phyloP scores from a whole-genome alignment of 1,140 invertebrate genomes.

The Apocrypta bakeri region DNA sequence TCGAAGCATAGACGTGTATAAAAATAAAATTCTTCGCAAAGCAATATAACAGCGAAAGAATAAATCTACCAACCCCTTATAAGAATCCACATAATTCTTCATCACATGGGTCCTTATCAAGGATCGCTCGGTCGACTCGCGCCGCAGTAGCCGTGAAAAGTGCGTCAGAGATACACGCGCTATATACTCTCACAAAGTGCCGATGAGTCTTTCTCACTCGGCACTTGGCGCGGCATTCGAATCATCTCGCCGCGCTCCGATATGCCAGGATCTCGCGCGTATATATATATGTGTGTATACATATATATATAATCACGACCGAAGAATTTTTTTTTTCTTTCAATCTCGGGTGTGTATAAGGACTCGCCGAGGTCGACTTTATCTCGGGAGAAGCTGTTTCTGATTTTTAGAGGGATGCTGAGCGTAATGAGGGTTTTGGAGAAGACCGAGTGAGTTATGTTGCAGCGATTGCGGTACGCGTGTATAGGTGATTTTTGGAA shows the following conservation, averaged over 20 bases:
- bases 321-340: background rate
- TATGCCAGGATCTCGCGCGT: background rate
- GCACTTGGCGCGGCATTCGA: background rate
- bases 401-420: background rate
- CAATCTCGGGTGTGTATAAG: background rate
- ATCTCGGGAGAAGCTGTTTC: background rate
- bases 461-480: no score
- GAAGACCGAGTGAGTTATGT: background rate
- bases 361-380: background rate
- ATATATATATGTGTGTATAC: background rate
- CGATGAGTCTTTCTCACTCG: background rate
- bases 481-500: background rate
- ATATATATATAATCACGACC: background rate
- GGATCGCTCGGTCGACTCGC: background rate
- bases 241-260: slow-evolving; percentile 6
- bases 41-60: no score
- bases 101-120: background rate
- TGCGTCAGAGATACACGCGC: background rate
- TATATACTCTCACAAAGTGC: background rate
- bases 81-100: background rate
- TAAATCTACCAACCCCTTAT: no score
- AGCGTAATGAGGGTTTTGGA: background rate
- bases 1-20: no score
- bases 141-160: background rate
- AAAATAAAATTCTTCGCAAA: no score